Percentiles rank a stretch among this genome's conserved stretches.
Conservation (phyloP, 2,797 vertebrate species). For the Oryzias dopingdopingensis region DNA sequence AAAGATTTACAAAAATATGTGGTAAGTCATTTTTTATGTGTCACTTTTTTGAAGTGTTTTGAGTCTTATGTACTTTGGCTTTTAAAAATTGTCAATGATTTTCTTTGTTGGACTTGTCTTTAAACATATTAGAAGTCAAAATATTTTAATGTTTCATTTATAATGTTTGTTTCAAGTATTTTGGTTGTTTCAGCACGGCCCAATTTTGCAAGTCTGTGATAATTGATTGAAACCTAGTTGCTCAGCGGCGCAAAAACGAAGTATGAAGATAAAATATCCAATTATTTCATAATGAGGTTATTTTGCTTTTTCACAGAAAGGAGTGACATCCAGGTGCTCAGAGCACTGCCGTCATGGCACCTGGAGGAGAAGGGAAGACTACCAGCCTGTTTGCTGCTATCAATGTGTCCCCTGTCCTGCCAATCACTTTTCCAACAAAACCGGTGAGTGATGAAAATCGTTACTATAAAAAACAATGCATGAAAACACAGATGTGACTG, state of each 20-base stretch:
- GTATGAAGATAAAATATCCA: not conserved
- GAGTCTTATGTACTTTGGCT: not conserved
- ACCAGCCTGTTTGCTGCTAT: slow-evolving; percentile 25
- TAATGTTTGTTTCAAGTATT: no score
- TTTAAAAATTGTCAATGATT: no score
- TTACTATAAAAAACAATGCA: not conserved
- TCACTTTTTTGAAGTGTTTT: not conserved
- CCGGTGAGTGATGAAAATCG: slow-evolving; percentile 1
- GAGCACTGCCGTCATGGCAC: slow-evolving; percentile 14
- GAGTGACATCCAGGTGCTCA: slow-evolving; percentile 26
- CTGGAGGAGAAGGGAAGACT: slow-evolving; percentile 2
- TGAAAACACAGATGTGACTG: not conserved
- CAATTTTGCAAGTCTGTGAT: no score
- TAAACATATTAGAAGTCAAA: no score
- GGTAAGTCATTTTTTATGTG: slow-evolving; percentile 16
- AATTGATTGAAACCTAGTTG: no score
- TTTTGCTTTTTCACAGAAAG: slow-evolving; percentile 13
- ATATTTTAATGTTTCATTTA: no score
- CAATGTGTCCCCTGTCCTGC: slow-evolving; percentile 15
- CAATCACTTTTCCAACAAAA: slow-evolving; percentile 20
- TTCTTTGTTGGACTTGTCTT: no score
- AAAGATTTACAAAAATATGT: not conserved
- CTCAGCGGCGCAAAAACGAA: no score
- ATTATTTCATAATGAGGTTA: not conserved
- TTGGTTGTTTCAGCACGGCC: no score